Base-by-base conservation (phyloP, 1,140 invertebrate genomes). In the Aphis craccivora region DNA sequence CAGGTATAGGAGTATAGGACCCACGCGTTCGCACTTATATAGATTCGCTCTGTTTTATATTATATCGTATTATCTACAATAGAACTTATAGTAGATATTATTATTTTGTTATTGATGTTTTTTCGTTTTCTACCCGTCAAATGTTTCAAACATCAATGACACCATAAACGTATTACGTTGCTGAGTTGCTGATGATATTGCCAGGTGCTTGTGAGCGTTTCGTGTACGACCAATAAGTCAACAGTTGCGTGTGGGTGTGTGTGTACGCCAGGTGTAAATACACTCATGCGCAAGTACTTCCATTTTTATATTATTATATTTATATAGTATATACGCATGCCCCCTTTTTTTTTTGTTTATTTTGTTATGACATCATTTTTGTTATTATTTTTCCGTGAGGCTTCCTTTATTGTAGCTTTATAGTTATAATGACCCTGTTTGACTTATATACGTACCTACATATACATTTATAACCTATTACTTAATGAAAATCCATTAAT, bases 401-500 rank as follows among this genome's bases (percentile, higher is more conserved):
- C 53, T 90, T 67, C 89, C 37, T 22, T 90, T 9, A 20, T 25
- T 48, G 43, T 7, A 35, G 45, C 14, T 48, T 2, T 90, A 60
- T 11, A 67, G 30, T 5, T 67, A 20, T 53, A 1, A 25, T 67
- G 53, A 67, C 89, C 89, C 37, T 25, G 6, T 67, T 90, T 4
- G 35, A 90, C 35, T 90, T 67, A 48, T 25, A 30, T 87, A 86
- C 9, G 4, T 22, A 60, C 2, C 8, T 25, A 55, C 25, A 30
- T 30, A 67, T 60, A 67, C n/a, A 67, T 30, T 18, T 48, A 48
- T 20, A 45, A 30, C 11, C n/a, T 67, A 90, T 67, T 90, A 90
- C 53, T 55, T 90, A 90, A 90, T 67, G 53, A 43, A 90, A 90
- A 90, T 30, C 53, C 89, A 67, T 90, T 90, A 90, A 90, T 25